Evolutionary conservation across 2,113 vertebrate genomes (phyloP), one percentile per base, ranked within the genome.

Genomic region (Gasterosteus aculeatus): DNA sequence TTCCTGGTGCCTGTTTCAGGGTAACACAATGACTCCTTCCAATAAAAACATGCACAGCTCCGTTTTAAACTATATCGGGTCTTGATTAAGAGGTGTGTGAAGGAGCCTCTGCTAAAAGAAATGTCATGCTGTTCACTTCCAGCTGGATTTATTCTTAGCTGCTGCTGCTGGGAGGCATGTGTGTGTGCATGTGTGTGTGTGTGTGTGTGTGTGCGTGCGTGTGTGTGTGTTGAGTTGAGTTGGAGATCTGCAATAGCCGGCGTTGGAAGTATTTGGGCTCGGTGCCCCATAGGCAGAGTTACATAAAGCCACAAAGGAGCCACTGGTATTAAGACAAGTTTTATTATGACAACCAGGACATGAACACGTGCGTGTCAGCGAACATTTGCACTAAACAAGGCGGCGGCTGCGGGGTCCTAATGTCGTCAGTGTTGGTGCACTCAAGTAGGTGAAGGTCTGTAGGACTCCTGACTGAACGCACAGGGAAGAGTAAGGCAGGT

Each of bases 281-380:
- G 7, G 63, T 77, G 88, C 85, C 85, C 87, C 76, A 75, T 77
- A 78, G 75, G 75, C 73, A 69, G 35, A 73, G 75, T 93, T 93
- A 89, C 80, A 89, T 93, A 94, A 93, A 77, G 22, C 22, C 22
- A 26, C 22, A 26, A 26, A 26, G 22, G 22, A 26, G 22, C 22
- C 22, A 26, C 22, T 26, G 22, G 22, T 26, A 26, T 26, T 26
- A 26, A 26, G 22, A 26, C 22, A 26, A 26, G 22, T 26, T 22
- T 72, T 91, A 81, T 89, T 92, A 89, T 90, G 87, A 86, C 86
- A 89, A 91, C 83, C 77, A 6, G 77, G n/a, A 85, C 74, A 63
- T 22, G 81, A 22, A 87, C 80, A 75, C 31, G 0, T 26, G 26
- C 77, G 61, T 38, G 64, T n/a, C 46, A 35, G 80, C 54, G 74